These are phyloP conservation scores for Carassius carassius DNA, from an alignment of 2,113 vertebrate genomes.

Conservation along the genomic window DNA sequence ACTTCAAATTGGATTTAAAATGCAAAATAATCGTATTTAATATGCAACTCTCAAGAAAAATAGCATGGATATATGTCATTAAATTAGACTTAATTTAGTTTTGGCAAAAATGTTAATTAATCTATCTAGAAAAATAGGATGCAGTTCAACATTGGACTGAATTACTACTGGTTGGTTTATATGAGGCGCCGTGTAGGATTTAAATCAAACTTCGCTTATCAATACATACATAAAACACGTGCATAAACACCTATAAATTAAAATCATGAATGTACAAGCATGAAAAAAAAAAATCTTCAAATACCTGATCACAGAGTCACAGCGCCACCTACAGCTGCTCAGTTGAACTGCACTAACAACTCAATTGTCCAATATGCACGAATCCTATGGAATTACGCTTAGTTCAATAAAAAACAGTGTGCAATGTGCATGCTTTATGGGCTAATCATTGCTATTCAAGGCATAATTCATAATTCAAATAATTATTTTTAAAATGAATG, in stretches of 20 bases:
- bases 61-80: too few species aligned
- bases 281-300: background rate
- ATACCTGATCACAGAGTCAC: background rate
- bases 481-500: background rate
- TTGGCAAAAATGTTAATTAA: too few species aligned
- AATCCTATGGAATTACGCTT: too few species aligned
- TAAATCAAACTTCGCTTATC: too few species aligned
- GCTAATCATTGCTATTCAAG: background rate
- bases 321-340: constrained; percentile 14
- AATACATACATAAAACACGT: too few species aligned
- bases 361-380: background rate
- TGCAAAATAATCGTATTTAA: background rate
- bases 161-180: background rate
- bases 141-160: background rate
- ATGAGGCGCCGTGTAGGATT: too few species aligned
- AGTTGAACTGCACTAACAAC: background rate
- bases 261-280: background rate
- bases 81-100: too few species aligned
- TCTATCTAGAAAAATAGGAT: too few species aligned
- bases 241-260: too few species aligned
- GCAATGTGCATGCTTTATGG: background rate
- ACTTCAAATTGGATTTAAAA: background rate
- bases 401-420: too few species aligned
- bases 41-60: background rate
- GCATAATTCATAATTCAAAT: background rate